phyloP scores from a whole-genome alignment of 2,888 invertebrate genomes.

The Ochropleura leucogaster region DNA sequence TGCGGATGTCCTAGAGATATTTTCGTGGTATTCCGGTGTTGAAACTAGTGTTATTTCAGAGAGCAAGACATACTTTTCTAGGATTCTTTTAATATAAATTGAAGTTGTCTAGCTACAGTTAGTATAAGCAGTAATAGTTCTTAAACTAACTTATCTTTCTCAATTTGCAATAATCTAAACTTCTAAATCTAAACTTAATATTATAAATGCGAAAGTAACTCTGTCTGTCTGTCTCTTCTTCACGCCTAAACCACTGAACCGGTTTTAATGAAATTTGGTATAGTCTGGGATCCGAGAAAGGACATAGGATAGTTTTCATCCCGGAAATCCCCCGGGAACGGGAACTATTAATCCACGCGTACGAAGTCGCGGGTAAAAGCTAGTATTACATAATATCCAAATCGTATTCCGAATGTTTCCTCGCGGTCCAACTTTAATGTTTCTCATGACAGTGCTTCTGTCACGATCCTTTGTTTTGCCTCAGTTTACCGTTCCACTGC shows the following conservation, averaged over 20 bases:
- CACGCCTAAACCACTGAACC: no score
- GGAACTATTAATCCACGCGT: no score
- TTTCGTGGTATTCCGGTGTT: neutral
- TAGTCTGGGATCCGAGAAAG: no score
- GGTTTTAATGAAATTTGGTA: no score
- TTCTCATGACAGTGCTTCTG: slow-evolving; percentile 65
- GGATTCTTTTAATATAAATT: neutral
- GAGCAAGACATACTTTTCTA: neutral
- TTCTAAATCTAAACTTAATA: no score
- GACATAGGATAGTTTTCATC: no score
- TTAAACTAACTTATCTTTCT: neutral
- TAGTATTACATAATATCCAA: slow-evolving; percentile 45
- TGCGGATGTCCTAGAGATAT: slow-evolving; percentile 5
- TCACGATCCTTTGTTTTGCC: slow-evolving; percentile 59
- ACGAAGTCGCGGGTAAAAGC: no score
- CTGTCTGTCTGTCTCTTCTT: no score
- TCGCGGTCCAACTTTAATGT: slow-evolving; percentile 69
- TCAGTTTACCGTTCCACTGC: slow-evolving; percentile 73
- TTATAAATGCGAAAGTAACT: no score
- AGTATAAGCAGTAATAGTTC: neutral
- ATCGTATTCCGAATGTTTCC: slow-evolving; percentile 3
- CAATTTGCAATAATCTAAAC: slow-evolving; percentile 26
- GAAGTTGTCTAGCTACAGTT: neutral
- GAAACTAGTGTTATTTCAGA: neutral
- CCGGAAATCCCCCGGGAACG: no score